Percentiles rank a stretch among this genome's conserved stretches.
Evolutionary conservation across 2,113 vertebrate species (phyloP).

Genomic region (Mastomys natalensis): DNA sequence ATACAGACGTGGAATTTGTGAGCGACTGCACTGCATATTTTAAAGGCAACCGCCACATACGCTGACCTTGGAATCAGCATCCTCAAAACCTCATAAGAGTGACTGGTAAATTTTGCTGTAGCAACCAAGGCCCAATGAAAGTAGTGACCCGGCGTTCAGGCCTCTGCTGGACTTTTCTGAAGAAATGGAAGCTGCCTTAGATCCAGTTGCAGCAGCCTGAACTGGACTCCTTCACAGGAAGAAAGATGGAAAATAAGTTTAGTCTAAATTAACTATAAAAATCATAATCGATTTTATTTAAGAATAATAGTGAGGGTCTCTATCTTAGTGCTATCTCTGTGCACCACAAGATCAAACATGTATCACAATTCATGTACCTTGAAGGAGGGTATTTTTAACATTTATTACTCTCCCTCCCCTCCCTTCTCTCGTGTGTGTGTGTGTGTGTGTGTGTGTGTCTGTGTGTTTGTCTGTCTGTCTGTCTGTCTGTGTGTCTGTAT

Average conservation of each 20-base stretch:
- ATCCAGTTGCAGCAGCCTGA: background rate
- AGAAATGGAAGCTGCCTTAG: background rate
- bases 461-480: background rate
- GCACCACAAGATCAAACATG: background rate
- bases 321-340: background rate
- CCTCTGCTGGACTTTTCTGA: background rate
- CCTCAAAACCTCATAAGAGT: constrained; percentile 6
- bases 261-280: constrained; percentile 36
- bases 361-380: background rate
- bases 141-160: background rate
- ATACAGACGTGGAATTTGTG: background rate
- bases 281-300: constrained; percentile 27
- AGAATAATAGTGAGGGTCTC: constrained; percentile 39
- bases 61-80: constrained; percentile 37
- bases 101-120: background rate
- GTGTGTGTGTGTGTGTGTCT: background rate
- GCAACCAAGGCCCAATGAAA: background rate
- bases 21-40: background rate
- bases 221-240: constrained; percentile 12
- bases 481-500: background rate
- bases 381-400: background rate
- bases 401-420: rapidly evolving
- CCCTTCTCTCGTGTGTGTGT: background rate
- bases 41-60: constrained; percentile 26
- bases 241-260: constrained; percentile 55